Evolutionary conservation across 92 coral and sea anemone genomes (phyloP).

Genomic region (Scolanthus callimorphus): DNA sequence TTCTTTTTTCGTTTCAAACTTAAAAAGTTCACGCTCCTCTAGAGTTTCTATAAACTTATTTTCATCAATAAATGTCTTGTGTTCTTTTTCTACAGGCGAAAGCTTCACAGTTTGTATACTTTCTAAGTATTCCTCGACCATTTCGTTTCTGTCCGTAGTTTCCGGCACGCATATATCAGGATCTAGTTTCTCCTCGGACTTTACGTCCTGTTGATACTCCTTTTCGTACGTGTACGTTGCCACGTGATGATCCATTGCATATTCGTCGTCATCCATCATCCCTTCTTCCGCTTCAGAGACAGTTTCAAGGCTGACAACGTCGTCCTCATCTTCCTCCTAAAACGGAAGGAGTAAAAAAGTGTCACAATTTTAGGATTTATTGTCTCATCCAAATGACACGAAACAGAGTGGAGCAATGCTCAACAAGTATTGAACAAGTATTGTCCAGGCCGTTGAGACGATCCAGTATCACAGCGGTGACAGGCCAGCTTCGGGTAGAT

Average conservation of each 20-base stretch:
- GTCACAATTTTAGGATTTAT: no score
- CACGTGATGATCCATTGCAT: conserved; percentile 33
- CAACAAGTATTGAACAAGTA: no score
- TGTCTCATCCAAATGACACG: no score
- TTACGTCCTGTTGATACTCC: conserved; percentile 5
- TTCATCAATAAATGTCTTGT: conserved; percentile 6
- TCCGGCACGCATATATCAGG: conserved; percentile 14
- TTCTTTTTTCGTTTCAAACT: conserved; percentile 13
- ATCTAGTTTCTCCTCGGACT: conserved; percentile 24
- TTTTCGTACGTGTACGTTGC: conserved; percentile 22
- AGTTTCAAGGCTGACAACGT: conserved; percentile 60
- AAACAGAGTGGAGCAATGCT: no score
- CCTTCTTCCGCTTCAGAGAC: conserved; percentile 68
- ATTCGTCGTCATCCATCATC: conserved; percentile 26
- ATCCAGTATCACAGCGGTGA: no score
- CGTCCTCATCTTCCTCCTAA: conserved; percentile 51
- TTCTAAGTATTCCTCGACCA: conserved; percentile 8
- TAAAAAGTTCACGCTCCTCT: conserved; percentile 25
- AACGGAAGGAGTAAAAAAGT: not conserved
- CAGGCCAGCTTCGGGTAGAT: no score
- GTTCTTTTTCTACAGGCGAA: conserved; percentile 8
- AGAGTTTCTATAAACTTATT: conserved; percentile 18
- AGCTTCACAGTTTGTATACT: conserved; percentile 7
- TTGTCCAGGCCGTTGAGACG: no score
- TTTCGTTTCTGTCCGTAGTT: conserved; percentile 9